These are phyloP conservation scores for Tachysurus vachellii DNA, from an alignment of 2,113 vertebrate genomes.

Conservation along the genomic window DNA sequence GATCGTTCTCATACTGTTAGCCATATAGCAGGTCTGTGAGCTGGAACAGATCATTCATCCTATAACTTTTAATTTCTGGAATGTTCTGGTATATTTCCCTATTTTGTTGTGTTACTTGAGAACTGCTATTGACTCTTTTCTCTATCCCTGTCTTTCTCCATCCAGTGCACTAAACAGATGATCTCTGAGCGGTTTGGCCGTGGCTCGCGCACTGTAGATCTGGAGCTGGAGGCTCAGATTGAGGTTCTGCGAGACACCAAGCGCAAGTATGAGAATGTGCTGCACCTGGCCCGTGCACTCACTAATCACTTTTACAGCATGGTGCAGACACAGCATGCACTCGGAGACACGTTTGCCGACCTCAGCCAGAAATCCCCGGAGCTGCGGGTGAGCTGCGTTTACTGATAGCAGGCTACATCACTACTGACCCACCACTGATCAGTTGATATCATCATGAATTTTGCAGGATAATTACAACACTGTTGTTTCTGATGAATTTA, in stretches of 20 bases:
- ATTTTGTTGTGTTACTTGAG: background rate
- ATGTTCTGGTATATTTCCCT: background rate
- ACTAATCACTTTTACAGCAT: slow-evolving; percentile 96
- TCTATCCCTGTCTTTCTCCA: background rate
- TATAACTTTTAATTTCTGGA: background rate
- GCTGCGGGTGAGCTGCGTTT: slow-evolving; percentile 77
- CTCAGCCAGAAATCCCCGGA: slow-evolving; percentile 99
- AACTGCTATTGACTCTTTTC: background rate
- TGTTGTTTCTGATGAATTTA: background rate
- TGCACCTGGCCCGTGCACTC: slow-evolving; percentile 86
- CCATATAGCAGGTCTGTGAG: background rate
- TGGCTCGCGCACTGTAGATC: slow-evolving; percentile 90
- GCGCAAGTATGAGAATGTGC: slow-evolving; percentile 89
- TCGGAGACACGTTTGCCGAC: slow-evolving; percentile 93
- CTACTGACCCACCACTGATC: background rate
- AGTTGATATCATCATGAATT: background rate
- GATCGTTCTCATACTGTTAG: background rate
- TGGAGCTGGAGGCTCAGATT: slow-evolving; percentile 96
- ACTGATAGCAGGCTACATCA: background rate
- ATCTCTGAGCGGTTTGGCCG: slow-evolving; percentile 92
- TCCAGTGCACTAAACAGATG: slow-evolving; percentile 94
- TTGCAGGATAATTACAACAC: background rate
- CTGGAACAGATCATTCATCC: background rate
- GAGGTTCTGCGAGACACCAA: slow-evolving; percentile 94
- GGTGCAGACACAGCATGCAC: slow-evolving; percentile 94